These are phyloP conservation scores for Trissoscelio sp. DNA, from an alignment of 2,888 invertebrate genomes.

Conservation along the genomic window DNA sequence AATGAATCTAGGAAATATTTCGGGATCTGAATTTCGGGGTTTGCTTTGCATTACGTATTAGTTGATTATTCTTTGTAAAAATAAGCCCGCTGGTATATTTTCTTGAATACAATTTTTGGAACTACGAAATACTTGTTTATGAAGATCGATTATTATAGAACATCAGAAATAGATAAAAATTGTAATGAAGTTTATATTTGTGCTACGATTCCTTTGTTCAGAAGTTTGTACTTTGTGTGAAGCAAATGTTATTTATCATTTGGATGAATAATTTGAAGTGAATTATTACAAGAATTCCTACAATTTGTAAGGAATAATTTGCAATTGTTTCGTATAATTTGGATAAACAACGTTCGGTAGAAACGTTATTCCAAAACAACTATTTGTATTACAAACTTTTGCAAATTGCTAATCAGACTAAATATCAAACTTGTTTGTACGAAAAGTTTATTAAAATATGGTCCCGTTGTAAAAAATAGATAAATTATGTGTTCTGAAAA, in stretches of 20 bases:
- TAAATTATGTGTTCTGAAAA: conserved; percentile 18
- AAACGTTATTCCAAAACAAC: conserved; percentile 18
- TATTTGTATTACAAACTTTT: background rate
- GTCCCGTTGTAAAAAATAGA: conserved; percentile 43
- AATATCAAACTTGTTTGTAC: conserved; percentile 30
- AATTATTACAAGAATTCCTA: conserved; percentile 1
- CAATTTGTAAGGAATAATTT: background rate
- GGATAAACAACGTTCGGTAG: conserved; percentile 22
- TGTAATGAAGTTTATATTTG: conserved; percentile 49
- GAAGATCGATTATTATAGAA: background rate
- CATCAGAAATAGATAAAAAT: conserved; percentile 38
- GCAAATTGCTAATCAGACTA: conserved; percentile 17
- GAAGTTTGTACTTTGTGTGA: background rate
- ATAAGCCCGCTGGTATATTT: conserved; percentile 6
- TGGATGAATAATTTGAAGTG: background rate
- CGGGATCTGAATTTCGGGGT: background rate
- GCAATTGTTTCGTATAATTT: background rate
- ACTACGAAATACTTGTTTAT: conserved; percentile 8
- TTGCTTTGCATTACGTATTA: background rate
- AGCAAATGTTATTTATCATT: background rate
- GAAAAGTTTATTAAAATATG: conserved; percentile 39
- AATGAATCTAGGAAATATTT: background rate
- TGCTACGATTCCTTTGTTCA: conserved; percentile 21
- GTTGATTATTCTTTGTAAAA: conserved; percentile 23
- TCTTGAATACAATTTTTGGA: background rate